Evolutionary conservation across 2,888 invertebrate species (phyloP).

Genomic region (Drepanosiphum platanoidis): DNA sequence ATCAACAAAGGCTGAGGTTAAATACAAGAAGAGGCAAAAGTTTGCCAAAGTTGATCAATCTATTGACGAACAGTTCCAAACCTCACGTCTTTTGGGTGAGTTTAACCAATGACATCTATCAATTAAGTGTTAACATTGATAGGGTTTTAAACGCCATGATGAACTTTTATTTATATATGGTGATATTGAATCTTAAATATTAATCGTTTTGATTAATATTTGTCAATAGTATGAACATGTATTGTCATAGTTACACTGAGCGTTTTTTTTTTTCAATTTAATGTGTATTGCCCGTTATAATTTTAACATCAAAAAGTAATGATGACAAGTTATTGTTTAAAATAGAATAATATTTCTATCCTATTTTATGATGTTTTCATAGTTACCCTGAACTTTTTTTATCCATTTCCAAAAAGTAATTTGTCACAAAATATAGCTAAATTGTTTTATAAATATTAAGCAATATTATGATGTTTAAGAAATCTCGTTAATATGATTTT

Average conservation of each 20-base stretch:
- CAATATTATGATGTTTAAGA: constrained; percentile 56
- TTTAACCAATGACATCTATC: constrained; percentile 61
- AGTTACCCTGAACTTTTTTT: constrained; percentile 44
- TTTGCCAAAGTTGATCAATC: constrained; percentile 92
- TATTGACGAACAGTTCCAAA: constrained; percentile 95
- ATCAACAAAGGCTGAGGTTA: constrained; percentile 90
- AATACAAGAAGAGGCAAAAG: constrained; percentile 92
- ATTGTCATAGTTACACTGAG: constrained; percentile 93
- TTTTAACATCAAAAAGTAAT: constrained; percentile 15
- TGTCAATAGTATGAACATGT: constrained; percentile 63
- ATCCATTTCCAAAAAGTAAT: neutral
- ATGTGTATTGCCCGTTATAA: too few species aligned
- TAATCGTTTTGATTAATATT: constrained; percentile 58
- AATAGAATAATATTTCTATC: neutral
- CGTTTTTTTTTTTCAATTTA: constrained; percentile 62
- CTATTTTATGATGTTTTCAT: constrained; percentile 50
- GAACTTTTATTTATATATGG: constrained; percentile 21
- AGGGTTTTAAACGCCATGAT: constrained; percentile 47
- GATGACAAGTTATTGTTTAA: constrained; percentile 28
- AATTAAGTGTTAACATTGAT: neutral
- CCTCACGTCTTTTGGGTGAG: constrained; percentile 92
- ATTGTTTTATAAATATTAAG: neutral
- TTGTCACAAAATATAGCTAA: neutral
- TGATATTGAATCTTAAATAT: constrained; percentile 57
- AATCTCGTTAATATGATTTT: constrained; percentile 61